Evolutionary conservation across 2,113 vertebrate genomes (phyloP), one percentile per base, ranked within the genome.

Genomic region (Pagrus major): DNA sequence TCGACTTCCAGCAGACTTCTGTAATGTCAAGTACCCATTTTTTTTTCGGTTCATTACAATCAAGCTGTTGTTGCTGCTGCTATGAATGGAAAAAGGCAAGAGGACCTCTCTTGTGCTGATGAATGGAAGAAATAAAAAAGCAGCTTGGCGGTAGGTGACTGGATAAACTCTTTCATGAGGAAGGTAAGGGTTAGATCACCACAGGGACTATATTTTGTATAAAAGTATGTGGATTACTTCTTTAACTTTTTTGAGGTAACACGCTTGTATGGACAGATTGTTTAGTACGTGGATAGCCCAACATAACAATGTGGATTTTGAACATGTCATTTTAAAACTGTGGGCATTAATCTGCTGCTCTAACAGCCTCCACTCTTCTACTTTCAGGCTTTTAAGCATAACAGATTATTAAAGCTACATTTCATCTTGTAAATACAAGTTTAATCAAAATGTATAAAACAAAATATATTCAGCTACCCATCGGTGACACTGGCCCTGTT

Each of bases 21-120:
- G 14, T 58, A 31, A 46, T 58, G 76, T 68, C 66, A 70, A 87
- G 44, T 9, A 27, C 37, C 29, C 9, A 16, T 23, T 47, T 51
- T 41, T 47, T 51, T 41, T 16, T 41, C 52, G 61, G 39, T 47
- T 76, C 25, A 68, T 56, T 46, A 23, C 31, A 71, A 71, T 63
- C 42, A 64, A 78, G 0, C 49, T 9, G 46, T 33, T 39, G n/a
- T 7, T 47, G 52, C 12, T 3, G n/a, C 31, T 25, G 12, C 4
- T 59, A 7, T 23, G 20, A 63, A 27, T 6, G 5, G 37, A 46
- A 49, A 51, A 39, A 44, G 5, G 3, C 3, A 29, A 18, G 4
- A 60, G 29, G n/a, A 47, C 21, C 1, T 27, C 8, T 27, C 8
- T 64, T 51, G 42, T 20, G 44, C 10, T 60, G 60, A 55, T 6